These are phyloP conservation scores for Zosterops hypoxanthus DNA, from an alignment of 2,113 vertebrate genomes.

Conservation along the genomic window DNA sequence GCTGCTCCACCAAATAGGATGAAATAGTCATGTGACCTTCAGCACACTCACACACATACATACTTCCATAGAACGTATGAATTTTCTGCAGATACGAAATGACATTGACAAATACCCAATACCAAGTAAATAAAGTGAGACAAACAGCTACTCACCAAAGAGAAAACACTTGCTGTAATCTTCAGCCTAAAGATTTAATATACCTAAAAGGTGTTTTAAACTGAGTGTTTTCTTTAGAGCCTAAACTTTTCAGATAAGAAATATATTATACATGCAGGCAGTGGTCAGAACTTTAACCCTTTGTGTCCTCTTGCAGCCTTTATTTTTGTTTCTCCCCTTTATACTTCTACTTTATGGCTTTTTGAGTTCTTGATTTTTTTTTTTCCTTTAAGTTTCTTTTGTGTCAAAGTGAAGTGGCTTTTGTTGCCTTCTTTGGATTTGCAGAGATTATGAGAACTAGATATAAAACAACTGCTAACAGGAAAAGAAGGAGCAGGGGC, in stretches of 20 bases:
- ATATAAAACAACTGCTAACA: background rate
- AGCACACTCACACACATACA: conserved; percentile 77
- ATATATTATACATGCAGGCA: conserved; percentile 39
- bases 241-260: conserved; percentile 67
- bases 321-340: background rate
- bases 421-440: background rate
- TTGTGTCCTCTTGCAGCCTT: background rate
- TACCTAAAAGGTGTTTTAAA: conserved; percentile 58
- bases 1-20: conserved; percentile 85
- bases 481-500: background rate
- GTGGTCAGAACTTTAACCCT: conserved; percentile 60
- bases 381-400: conserved; percentile 35
- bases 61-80: conserved; percentile 78
- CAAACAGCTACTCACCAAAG: conserved; percentile 78
- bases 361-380: background rate
- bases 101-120: conserved; percentile 86
- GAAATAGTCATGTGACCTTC: conserved; percentile 84
- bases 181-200: conserved; percentile 70
- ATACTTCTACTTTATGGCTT: background rate
- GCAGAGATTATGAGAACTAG: conserved; percentile 7
- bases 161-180: conserved; percentile 76
- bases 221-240: conserved; percentile 39
- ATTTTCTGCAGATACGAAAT: conserved; percentile 86
- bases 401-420: conserved; percentile 5
- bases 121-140: conserved; percentile 84